Evolutionary conservation across 2,888 invertebrate genomes (phyloP).

Genomic region (Leptarthrus brevirostris): DNA sequence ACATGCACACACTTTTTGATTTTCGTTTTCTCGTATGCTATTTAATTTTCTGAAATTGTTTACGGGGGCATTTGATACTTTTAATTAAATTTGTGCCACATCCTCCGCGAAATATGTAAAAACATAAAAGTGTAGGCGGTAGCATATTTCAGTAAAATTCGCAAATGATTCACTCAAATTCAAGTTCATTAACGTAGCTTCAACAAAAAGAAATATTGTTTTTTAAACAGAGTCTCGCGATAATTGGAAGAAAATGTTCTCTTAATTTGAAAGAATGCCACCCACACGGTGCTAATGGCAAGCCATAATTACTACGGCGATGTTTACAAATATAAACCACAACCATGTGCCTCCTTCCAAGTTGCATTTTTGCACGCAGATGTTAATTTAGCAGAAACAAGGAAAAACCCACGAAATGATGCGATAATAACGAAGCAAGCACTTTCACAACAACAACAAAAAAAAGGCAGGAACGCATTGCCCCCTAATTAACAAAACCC

Average conservation of each 20-base stretch:
- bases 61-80: too few relatives aligned
- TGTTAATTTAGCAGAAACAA: conserved; percentile 34
- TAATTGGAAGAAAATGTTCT: conserved; percentile 20
- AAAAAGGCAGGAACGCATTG: background rate
- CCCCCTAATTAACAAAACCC: conserved; percentile 26
- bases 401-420: background rate
- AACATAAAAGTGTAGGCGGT: too few relatives aligned
- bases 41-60: too few relatives aligned
- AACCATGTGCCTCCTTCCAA: background rate
- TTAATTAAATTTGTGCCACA: too few relatives aligned
- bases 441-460: background rate
- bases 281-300: conserved; percentile 7
- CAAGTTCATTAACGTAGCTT: background rate
- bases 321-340: background rate
- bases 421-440: background rate
- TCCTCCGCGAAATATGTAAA: too few relatives aligned
- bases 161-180: too few relatives aligned
- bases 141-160: too few relatives aligned
- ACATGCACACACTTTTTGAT: too few relatives aligned
- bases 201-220: background rate
- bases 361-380: conserved; percentile 18
- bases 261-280: conserved; percentile 8
- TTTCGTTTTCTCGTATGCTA: too few relatives aligned
- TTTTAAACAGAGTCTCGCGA: background rate
- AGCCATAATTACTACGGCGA: background rate